Evolutionary conservation across 1,140 invertebrate species (phyloP), one percentile per base, ranked within the genome.

Genomic region (Meloidogyne chitwoodi): DNA sequence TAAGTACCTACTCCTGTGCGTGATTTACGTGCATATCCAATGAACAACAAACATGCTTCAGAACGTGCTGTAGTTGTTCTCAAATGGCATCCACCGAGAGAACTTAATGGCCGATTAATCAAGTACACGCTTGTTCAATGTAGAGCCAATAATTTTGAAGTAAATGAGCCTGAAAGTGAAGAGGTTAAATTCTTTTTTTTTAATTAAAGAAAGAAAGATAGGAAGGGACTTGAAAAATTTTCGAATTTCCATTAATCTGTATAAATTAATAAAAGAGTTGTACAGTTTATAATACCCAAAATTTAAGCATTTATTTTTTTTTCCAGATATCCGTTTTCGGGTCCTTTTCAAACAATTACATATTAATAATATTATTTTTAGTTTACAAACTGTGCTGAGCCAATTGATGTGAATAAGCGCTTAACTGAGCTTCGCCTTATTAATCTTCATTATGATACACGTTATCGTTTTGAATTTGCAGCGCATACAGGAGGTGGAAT

Each of bases 81-180:
- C 16, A 74, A 78, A 31, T 99, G 96, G 96, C 92, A 94, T 84
- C 92, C 92, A 85, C 96, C 96, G 0, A 90, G 93, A 24, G 92
- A 95, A 84, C 92, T 93, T 22, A 99, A 99, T 89, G 96, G 96
- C 29, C 90, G 93, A 76, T 88, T 98, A 0, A 94, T 92, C 1
- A 94, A 94, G 11, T 98, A 98, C 88, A 92, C 92, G 86, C 93
- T 98, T 38, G 41, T 67, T 10, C 61, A 77, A 31, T 83, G 81
- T 41, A 44, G 74, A 63, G 75, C 81, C 26, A 61, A 79, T 56
- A 38, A 38, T 29, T 61, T 61, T 24, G 71, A 64, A 24, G 71
- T n/a, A 56, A 27, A 61, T 27, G 44, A 65, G 14, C 56, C 27
- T 63, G 71, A 73, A 56, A 29, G 4, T 19, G 71, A 73, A n/a